These are phyloP conservation scores for Hystrix cristata DNA, from an alignment of 2,113 vertebrate species.

Conservation along the genomic window DNA sequence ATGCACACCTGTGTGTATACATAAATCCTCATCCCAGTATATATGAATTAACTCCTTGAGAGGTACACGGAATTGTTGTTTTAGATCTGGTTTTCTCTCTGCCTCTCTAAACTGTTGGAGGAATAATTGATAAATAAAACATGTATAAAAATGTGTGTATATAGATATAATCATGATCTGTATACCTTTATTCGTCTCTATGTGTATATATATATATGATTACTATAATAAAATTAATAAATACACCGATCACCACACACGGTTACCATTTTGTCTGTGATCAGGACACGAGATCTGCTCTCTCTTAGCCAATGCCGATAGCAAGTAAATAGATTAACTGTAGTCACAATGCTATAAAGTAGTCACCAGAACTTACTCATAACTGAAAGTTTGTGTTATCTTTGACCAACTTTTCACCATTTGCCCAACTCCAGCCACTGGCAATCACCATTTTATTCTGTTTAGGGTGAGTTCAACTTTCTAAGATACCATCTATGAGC, in stretches of 20 bases:
- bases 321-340: not conserved
- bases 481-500: not conserved
- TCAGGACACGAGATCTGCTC: not conserved
- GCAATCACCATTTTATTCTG: not conserved
- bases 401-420: not conserved
- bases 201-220: not conserved
- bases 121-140: not conserved
- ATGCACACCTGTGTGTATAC: rapidly evolving
- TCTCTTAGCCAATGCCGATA: not conserved
- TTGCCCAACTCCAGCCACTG: not conserved
- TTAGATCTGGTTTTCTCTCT: not conserved
- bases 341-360: not conserved
- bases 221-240: not conserved
- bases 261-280: not conserved
- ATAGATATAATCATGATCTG: not conserved
- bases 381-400: not conserved
- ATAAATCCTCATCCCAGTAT: not conserved
- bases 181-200: too few relatives aligned
- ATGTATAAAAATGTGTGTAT: not conserved
- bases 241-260: not conserved
- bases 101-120: not conserved
- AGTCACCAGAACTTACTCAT: not conserved
- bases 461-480: not conserved
- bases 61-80: not conserved
- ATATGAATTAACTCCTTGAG: not conserved